A percentile compares a stretch with the other conserved stretches of the same genome.
Evolutionary conservation across 53 echinoderm and acorn worm species (phyloP).

Genomic region (Mesocentrotus franciscanus): DNA sequence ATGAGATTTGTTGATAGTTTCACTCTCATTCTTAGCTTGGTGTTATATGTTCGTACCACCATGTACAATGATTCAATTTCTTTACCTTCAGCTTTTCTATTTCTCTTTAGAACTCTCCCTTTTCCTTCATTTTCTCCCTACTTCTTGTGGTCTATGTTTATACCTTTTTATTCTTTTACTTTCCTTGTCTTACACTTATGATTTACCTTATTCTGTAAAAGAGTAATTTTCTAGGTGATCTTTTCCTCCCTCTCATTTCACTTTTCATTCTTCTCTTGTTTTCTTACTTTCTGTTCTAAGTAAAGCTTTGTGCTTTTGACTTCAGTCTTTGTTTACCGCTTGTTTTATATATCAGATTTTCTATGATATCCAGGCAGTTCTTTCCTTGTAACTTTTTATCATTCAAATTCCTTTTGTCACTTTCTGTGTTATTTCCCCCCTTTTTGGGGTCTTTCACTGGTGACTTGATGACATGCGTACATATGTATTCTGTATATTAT

Average conservation of each 20-base stretch:
- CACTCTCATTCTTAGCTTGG: not conserved
- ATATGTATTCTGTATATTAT: too few species aligned
- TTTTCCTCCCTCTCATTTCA: not conserved
- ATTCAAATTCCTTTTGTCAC: not conserved
- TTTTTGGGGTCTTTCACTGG: not conserved
- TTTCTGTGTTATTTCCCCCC: not conserved
- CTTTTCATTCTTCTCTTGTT: not conserved
- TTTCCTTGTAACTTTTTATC: not conserved
- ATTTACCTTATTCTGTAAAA: too few species aligned
- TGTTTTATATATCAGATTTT: not conserved
- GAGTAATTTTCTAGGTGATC: not conserved
- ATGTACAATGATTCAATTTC: not conserved
- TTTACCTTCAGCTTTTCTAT: not conserved
- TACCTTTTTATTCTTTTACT: too few species aligned
- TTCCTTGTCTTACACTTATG: too few species aligned
- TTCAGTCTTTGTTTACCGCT: not conserved
- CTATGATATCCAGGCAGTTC: not conserved
- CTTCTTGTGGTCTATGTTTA: too few species aligned
- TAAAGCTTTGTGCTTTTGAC: too few species aligned
- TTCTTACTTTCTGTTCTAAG: too few species aligned
- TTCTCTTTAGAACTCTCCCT: not conserved
- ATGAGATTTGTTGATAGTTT: not conserved
- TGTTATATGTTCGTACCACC: not conserved
- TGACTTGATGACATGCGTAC: not conserved
- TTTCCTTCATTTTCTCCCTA: not conserved